Evolutionary conservation across 1,140 invertebrate genomes (phyloP), one percentile per base, ranked within the genome.

Genomic region (Drosophila tropicalis): DNA sequence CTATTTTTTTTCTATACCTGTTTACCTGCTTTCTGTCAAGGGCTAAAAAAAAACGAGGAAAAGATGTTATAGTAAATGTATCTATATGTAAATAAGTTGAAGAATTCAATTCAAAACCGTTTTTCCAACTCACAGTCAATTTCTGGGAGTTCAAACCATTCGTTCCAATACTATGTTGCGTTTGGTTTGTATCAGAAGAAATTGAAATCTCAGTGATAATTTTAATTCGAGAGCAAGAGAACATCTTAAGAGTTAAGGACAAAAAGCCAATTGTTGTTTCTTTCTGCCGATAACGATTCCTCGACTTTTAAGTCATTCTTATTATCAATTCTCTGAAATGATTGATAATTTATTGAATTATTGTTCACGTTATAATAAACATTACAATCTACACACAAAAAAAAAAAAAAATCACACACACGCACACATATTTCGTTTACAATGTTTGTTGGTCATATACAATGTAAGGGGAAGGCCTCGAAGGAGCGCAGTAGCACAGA

Each of bases 21-120:
- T 25, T 55, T 67, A 10, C 55, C 66, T 40, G 66, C 63, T 64
- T 62, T 47, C 40, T 47, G 34, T 19, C 55, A 58, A 51, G 55
- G 15, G 51, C 57, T 61, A 25, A 51, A 12, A 34, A 44, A 17
- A 61, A 34, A 7, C 25, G 39, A 39, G 19, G 22, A 22, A 29
- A n/a, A 44, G 22, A n/a, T 12, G 12, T 7, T 17, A 7, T 3
- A 36, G 34, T 15, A 17, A n/a, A n/a, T n/a, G n/a, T n/a, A n/a
- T n/a, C n/a, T 56, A 29, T 47, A 70, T 70, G 76, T 44, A 70
- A 70, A 66, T 70, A 64, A 62, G 51, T 66, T 54, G 41, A 47
- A 36, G 64, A 79, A 79, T 69, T 70, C 9, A 17, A 57, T 64
- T 39, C 29, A 15, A 47, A 12, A 29, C 22, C n/a, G 29, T 32